Conservation (phyloP, 2,888 invertebrate species). For the Endomychus coccineus region DNA sequence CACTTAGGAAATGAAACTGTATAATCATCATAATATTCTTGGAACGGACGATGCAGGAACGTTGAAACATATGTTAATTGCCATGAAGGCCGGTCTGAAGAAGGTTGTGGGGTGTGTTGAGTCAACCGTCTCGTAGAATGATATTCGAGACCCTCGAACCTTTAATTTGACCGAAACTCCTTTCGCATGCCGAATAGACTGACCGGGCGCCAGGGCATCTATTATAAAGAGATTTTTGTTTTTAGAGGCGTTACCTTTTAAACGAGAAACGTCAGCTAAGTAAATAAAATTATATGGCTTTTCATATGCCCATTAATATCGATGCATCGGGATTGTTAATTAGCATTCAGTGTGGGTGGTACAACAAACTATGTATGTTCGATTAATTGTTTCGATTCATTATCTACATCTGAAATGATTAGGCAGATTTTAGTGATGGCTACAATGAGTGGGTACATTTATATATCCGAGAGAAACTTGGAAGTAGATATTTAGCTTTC, state of each 20-base stretch:
- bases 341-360: conserved; percentile 29
- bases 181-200: conserved; percentile 17
- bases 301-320: conserved; percentile 33
- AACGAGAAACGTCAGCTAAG: conserved; percentile 36
- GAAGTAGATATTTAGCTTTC: no score
- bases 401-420: conserved; percentile 21
- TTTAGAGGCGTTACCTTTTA: conserved; percentile 35
- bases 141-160: conserved; percentile 2
- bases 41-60: no score
- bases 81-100: no score
- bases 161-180: conserved; percentile 4
- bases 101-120: neutral
- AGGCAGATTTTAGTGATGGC: no score
- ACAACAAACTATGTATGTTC: conserved; percentile 21
- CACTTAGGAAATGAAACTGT: no score
- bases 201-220: conserved; percentile 31
- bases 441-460: no score
- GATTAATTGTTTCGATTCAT: conserved; percentile 24
- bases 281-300: conserved; percentile 38
- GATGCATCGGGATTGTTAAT: conserved; percentile 31
- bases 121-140: conserved; percentile 4
- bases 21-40: no score
- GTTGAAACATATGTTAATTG: neutral
- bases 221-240: conserved; percentile 38
- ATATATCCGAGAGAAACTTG: no score